Conservation (phyloP, 2,113 vertebrate genomes). For the Zapornia atra region DNA sequence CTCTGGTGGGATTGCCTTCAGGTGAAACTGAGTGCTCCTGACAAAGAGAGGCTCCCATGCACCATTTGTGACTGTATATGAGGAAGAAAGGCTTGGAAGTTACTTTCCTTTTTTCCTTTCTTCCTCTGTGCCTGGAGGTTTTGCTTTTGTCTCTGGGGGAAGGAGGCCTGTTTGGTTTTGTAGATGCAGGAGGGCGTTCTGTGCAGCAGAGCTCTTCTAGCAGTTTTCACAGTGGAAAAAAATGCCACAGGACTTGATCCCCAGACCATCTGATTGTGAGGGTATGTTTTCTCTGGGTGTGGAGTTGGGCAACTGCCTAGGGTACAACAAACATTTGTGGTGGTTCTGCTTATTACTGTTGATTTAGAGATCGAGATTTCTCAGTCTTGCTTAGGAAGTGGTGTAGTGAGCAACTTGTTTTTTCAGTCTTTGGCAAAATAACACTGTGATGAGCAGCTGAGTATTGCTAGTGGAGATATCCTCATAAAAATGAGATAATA, state of each 20-base stretch:
- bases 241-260: neutral
- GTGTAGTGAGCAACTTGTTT: neutral
- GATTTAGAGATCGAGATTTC: neutral
- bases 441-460: neutral
- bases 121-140: neutral
- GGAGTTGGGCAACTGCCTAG: neutral
- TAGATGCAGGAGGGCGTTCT: neutral
- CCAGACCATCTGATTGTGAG: neutral
- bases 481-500: no score
- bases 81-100: neutral
- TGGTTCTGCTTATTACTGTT: neutral
- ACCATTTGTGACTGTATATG: neutral
- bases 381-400: neutral
- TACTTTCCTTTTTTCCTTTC: neutral
- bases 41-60: neutral
- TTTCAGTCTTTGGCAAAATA: neutral
- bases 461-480: neutral
- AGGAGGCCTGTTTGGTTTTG: neutral
- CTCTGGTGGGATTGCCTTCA: neutral
- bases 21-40: neutral
- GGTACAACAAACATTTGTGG: neutral
- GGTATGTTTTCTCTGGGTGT: neutral
- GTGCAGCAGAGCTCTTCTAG: neutral
- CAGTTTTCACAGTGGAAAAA: neutral
- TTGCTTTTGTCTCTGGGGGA: neutral